A percentile compares a stretch with the other conserved stretches of the same genome.
Conservation (phyloP, 2,797 vertebrate genomes). For the Centroberyx gerrardi region DNA sequence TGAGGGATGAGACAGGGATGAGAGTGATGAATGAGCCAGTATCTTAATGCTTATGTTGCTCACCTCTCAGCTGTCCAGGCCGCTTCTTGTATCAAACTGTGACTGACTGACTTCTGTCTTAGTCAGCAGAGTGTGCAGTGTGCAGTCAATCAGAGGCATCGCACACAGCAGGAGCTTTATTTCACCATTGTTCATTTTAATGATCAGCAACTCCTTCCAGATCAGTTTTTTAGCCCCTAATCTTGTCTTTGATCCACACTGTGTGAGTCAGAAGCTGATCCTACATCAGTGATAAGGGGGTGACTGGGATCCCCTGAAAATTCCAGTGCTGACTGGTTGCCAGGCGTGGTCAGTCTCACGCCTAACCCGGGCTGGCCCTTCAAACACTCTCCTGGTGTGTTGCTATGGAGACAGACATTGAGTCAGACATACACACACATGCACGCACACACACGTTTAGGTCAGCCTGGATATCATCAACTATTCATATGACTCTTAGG, state of each 20-base stretch:
- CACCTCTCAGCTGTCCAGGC: constrained; percentile 56
- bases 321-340: constrained; percentile 74
- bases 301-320: constrained; percentile 56
- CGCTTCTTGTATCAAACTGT: constrained; percentile 46
- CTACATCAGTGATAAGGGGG: constrained; percentile 60
- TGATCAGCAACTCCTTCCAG: constrained; percentile 48
- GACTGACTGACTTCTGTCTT: constrained; percentile 61
- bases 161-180: constrained; percentile 53
- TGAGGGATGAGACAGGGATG: constrained; percentile 14
- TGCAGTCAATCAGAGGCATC: constrained; percentile 55
- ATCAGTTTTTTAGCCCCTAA: constrained; percentile 57
- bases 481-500: constrained; percentile 35
- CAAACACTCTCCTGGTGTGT: constrained; percentile 66
- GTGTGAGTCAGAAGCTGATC: constrained; percentile 55
- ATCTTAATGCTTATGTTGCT: constrained; percentile 58
- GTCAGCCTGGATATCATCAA: constrained; percentile 44
- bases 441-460: constrained; percentile 38
- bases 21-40: constrained; percentile 47
- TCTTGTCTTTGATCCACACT: constrained; percentile 62
- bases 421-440: constrained; percentile 59
- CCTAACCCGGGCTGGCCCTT: constrained; percentile 74
- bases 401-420: constrained; percentile 81
- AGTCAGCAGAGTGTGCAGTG: constrained; percentile 69
- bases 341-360: constrained; percentile 76
- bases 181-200: constrained; percentile 56